A percentile compares a stretch with the other conserved stretches of the same genome.
Conservation (phyloP, 1,140 invertebrate species). For the Battus philenor region DNA sequence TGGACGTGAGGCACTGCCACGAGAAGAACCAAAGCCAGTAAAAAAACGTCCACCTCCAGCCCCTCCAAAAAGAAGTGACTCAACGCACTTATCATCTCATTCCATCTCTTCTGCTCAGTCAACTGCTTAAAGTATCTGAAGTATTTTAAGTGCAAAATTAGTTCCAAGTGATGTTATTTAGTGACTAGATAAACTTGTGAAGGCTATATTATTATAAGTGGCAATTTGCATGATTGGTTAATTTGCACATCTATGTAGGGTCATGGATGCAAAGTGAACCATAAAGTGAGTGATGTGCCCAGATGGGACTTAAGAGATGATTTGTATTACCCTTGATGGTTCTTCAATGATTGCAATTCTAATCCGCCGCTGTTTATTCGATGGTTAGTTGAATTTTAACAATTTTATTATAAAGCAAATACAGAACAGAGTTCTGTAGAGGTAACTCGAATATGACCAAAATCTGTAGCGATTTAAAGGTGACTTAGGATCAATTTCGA, state of each 20-base stretch:
- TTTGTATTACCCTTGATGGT: too few relatives aligned
- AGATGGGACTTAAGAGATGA: too few relatives aligned
- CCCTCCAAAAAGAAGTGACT: slow-evolving; percentile 60
- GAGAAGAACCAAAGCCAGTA: slow-evolving; percentile 53
- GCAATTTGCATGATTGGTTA: slow-evolving; percentile 7
- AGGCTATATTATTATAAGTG: slow-evolving; percentile 3
- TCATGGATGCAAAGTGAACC: neutral
- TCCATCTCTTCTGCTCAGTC: slow-evolving; percentile 27
- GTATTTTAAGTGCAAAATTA: neutral
- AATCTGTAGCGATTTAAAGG: slow-evolving; percentile 14
- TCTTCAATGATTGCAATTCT: neutral
- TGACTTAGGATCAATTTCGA: slow-evolving; percentile 21
- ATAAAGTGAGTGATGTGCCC: too few relatives aligned
- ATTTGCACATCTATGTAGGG: slow-evolving; percentile 2
- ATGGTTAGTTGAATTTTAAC: slow-evolving; percentile 10
- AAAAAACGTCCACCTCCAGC: slow-evolving; percentile 62
- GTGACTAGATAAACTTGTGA: slow-evolving; percentile 13
- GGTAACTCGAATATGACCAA: neutral
- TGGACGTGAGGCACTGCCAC: slow-evolving; percentile 31
- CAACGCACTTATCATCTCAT: slow-evolving; percentile 51
- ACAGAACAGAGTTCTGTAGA: slow-evolving; percentile 14
- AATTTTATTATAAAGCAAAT: slow-evolving; percentile 1
- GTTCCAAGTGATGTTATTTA: slow-evolving; percentile 15
- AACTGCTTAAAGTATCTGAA: slow-evolving; percentile 24
- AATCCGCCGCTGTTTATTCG: neutral